Evolutionary conservation across 2,888 invertebrate genomes (phyloP).

Genomic region (Stramonita haemastoma): DNA sequence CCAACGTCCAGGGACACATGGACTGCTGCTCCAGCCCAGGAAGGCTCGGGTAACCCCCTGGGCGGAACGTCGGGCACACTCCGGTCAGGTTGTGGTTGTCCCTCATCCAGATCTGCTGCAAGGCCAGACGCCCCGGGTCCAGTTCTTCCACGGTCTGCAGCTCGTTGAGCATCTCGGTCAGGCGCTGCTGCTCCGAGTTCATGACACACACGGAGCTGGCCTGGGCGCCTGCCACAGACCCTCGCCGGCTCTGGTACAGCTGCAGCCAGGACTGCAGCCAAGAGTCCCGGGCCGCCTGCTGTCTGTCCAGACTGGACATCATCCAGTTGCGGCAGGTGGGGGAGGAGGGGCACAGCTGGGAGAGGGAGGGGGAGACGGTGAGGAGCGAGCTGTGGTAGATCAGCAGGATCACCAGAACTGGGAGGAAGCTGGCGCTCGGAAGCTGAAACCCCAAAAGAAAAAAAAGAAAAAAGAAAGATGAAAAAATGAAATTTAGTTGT

Average conservation of each 20-base stretch:
- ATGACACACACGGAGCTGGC: neutral
- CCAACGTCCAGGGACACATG: conserved; percentile 46
- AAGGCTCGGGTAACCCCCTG: neutral
- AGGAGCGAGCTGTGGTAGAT: conserved; percentile 35
- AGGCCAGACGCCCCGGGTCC: conserved; percentile 33
- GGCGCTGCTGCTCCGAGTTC: conserved; percentile 31
- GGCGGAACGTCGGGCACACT: conserved; percentile 36
- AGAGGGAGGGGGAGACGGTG: neutral
- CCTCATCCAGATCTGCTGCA: conserved; percentile 24
- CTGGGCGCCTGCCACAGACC: neutral
- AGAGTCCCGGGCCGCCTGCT: too few species aligned
- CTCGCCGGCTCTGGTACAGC: neutral
- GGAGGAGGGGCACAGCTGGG: neutral
- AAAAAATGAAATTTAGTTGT: too few species aligned
- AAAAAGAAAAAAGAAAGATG: too few species aligned
- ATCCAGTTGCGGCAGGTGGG: neutral
- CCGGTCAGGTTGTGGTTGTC: conserved; percentile 42
- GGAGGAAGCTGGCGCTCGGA: conserved; percentile 12
- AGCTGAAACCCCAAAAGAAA: conserved; percentile 36
- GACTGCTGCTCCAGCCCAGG: conserved; percentile 42
- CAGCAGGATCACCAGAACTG: conserved; percentile 21
- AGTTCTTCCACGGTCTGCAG: conserved; percentile 36
- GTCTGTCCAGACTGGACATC: too few species aligned
- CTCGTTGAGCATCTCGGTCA: conserved; percentile 42
- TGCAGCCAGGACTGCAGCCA: neutral